phyloP scores from a whole-genome alignment of 2,888 invertebrate species.

The Timema podura region DNA sequence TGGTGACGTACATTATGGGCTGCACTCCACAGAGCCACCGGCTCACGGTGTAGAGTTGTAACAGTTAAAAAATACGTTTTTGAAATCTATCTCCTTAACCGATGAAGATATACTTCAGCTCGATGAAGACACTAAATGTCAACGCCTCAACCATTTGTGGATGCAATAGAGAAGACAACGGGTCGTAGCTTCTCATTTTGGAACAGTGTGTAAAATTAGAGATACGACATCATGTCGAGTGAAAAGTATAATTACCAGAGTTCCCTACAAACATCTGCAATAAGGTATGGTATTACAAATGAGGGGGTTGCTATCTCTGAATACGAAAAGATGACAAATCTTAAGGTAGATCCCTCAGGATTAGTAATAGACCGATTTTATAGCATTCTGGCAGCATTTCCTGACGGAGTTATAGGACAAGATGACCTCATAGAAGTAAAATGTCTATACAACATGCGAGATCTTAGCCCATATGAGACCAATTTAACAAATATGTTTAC shows the following conservation, averaged over 20 bases:
- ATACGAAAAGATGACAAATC: conserved; percentile 18
- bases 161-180: background rate
- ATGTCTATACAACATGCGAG: background rate
- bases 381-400: conserved; percentile 29
- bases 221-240: background rate
- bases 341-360: conserved; percentile 26
- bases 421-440: conserved; percentile 12
- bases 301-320: conserved; percentile 23
- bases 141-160: background rate
- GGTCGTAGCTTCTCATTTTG: background rate
- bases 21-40: background rate
- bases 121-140: background rate
- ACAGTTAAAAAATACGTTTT: background rate
- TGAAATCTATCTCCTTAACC: background rate
- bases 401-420: conserved; percentile 25
- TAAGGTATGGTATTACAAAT: conserved; percentile 4
- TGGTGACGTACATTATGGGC: background rate
- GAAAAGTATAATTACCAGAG: background rate
- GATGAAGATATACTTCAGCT: background rate
- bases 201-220: background rate
- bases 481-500: background rate
- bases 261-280: background rate
- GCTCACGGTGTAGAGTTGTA: background rate
- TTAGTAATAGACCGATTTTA: conserved; percentile 24
- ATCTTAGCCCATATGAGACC: background rate